Evolutionary conservation across 2,888 invertebrate genomes (phyloP), one percentile per base, ranked within the genome.

Genomic region (Melanargia galathea): DNA sequence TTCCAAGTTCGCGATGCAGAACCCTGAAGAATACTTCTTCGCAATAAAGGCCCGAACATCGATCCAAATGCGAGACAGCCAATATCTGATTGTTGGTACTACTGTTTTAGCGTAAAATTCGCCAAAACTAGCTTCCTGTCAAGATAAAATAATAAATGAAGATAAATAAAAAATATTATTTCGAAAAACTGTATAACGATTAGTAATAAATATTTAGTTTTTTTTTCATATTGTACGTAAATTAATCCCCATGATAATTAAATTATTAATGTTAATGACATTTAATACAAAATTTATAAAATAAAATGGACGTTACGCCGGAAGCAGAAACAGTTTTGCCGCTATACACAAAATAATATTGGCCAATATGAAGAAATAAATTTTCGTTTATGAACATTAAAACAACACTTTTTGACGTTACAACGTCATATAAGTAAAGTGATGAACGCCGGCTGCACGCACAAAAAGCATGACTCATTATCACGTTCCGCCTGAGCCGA

Each of bases 1-100:
- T 94, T 93, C 94, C 94, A 94, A 92, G 94, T 94, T 87, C 93
- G 92, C 76, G 92, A 90, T 79, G 93, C 94, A 83, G 94, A 94
- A 87, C 93, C 93, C 92, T 93, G 93, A 92, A 94, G 89, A 87
- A 93, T 88, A 86, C 92, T 92, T 92, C 92, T 92, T 91, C 90
- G 92, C 87, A 93, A 83, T 87, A 93, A 90, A 90, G 93, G 92
- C 87, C 93, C 93, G 89, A 93, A 93, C 93, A 94, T 94, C 93
- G 93, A 94, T 46, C 45, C 93, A 92, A 93, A 89, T 92, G 83
- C 82, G 74, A 84, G 78, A 80, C 82, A 79, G 77, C 80, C 81
- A 79, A 79, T 78, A 75, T 76, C 79, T 77, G 78, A 83, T 80
- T 76, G 82, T 87, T 83, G 84, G 81, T 78, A 76, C 75, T 73